These are phyloP conservation scores for Dinocampus coccinellae DNA, from an alignment of 2,888 invertebrate species.

Conservation along the genomic window DNA sequence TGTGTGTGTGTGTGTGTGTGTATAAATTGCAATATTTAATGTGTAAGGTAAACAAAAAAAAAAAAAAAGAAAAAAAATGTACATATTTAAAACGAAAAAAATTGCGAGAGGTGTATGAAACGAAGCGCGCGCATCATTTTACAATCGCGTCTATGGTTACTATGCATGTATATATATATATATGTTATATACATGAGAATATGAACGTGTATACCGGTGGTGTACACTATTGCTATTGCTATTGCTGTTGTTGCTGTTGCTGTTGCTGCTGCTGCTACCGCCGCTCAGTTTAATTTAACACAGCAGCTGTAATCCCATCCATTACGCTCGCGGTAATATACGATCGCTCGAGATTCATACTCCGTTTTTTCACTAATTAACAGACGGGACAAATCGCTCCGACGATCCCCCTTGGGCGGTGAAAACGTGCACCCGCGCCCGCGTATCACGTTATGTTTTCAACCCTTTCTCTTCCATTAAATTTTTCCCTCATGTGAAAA, in stretches of 20 bases:
- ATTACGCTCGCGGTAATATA: conserved; percentile 69
- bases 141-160: conserved; percentile 6
- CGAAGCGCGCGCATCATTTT: conserved; percentile 21
- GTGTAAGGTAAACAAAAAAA: too few species aligned
- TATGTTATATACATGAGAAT: conserved; percentile 54
- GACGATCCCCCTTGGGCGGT: conserved; percentile 55
- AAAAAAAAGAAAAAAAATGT: not conserved
- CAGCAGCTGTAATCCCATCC: conserved; percentile 71
- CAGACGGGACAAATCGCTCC: conserved; percentile 70
- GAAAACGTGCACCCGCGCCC: too few species aligned
- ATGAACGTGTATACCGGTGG: conserved; percentile 9
- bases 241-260: conserved; percentile 59
- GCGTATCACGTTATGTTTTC: conserved; percentile 31
- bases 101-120: not conserved
- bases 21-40: not conserved
- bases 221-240: too few species aligned
- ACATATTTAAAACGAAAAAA: not conserved
- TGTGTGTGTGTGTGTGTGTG: too few species aligned
- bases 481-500: conserved; percentile 43
- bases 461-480: conserved; percentile 33
- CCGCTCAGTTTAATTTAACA: conserved; percentile 69
- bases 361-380: conserved; percentile 71
- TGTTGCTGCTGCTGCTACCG: conserved; percentile 58
- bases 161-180: conserved; percentile 21
- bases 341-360: conserved; percentile 71